Evolutionary conservation across 1,140 invertebrate genomes (phyloP).

Genomic region (Carposina sasakii): DNA sequence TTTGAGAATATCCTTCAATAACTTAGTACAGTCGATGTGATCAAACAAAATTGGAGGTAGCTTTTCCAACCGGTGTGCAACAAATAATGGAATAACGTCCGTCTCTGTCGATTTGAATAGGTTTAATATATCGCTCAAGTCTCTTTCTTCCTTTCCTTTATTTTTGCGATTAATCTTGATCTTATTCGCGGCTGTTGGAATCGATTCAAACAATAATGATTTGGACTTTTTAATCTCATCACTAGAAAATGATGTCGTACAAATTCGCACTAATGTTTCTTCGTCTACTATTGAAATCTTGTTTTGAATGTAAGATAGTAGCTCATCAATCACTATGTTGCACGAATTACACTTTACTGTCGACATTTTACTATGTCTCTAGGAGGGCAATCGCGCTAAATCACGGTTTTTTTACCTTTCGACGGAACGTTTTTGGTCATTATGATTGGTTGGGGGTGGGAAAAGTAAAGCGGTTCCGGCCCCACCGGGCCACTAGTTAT

Average conservation of each 20-base stretch:
- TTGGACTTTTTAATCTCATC: conserved; percentile 19
- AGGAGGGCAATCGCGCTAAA: too few species aligned
- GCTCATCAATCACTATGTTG: conserved; percentile 8
- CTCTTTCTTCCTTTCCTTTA: conserved; percentile 15
- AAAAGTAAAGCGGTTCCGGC: too few species aligned
- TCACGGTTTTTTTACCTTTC: too few species aligned
- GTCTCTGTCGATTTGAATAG: conserved; percentile 11
- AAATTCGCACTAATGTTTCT: conserved; percentile 17
- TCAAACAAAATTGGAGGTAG: conserved; percentile 9
- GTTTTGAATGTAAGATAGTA: conserved; percentile 17
- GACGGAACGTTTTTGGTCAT: too few species aligned
- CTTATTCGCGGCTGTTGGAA: too few species aligned
- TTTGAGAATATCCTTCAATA: conserved; percentile 10
- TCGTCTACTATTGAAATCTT: conserved; percentile 25
- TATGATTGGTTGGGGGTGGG: too few species aligned
- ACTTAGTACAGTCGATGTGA: conserved; percentile 12
- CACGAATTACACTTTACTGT: neutral
- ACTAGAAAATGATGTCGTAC: conserved; percentile 15
- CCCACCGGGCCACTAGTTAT: too few species aligned
- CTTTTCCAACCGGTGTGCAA: conserved; percentile 11
- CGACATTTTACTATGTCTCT: too few species aligned
- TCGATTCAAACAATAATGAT: conserved; percentile 16
- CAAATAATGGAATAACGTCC: conserved; percentile 10
- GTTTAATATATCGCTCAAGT: conserved; percentile 14
- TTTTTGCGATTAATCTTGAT: conserved; percentile 12